phyloP scores from a whole-genome alignment of 2,797 vertebrate species.

The Spondyliosoma cantharus region DNA sequence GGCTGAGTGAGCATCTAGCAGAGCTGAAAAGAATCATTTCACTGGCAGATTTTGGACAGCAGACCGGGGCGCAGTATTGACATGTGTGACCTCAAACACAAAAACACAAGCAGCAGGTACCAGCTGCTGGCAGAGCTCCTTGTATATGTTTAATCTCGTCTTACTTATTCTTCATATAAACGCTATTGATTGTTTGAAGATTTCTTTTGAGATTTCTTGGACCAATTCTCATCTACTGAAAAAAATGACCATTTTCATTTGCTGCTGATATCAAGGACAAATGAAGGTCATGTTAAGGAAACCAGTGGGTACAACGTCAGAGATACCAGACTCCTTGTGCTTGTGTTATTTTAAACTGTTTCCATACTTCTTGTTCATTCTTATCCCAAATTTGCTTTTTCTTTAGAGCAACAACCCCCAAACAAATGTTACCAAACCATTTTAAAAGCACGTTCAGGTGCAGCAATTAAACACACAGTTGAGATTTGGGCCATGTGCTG shows the following conservation, averaged over 20 bases:
- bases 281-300: not conserved
- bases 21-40: conserved; percentile 53
- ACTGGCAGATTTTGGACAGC: conserved; percentile 34
- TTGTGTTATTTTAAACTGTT: conserved; percentile 1
- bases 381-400: not conserved
- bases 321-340: not conserved
- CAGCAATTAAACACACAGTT: conserved; percentile 14
- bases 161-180: conserved; percentile 20
- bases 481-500: conserved; percentile 3
- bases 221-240: conserved; percentile 10
- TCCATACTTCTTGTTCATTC: not conserved
- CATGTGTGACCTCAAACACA: conserved; percentile 42
- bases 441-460: conserved; percentile 8
- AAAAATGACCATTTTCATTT: not conserved
- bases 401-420: not conserved
- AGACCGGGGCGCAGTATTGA: conserved; percentile 34
- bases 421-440: not conserved
- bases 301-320: not conserved
- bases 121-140: not conserved
- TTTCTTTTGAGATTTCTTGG: conserved; percentile 9
- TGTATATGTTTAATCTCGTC: conserved; percentile 16
- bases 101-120: conserved; percentile 55
- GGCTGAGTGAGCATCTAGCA: conserved; percentile 14
- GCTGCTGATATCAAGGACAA: not conserved
- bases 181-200: conserved; percentile 15